Evolutionary conservation across 1,140 invertebrate species (phyloP), one percentile per base, ranked within the genome.

Genomic region (Venturia canescens): DNA sequence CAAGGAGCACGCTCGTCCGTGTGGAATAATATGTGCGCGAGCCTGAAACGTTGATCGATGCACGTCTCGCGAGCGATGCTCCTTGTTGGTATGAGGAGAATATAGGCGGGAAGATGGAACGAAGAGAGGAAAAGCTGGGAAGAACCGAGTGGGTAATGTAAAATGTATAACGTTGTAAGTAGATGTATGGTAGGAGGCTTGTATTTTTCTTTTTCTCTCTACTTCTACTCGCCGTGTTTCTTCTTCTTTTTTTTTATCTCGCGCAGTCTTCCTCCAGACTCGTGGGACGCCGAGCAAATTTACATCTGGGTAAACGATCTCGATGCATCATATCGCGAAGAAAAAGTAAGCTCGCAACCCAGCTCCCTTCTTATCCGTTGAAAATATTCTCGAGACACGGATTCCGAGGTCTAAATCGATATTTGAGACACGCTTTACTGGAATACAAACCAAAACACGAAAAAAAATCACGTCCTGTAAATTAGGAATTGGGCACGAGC

Each of bases 401-500:
- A 26, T 57, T 48, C 16, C 6, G 34, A 50, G 27, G 26, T 53
- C 50, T 53, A 23, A 15, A 13, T 63, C 60, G 60, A 63, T 63
- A 63, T 63, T 63, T 63, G 60, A 63, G 60, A 23, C 60, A 63
- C 60, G 66, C 29, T 31, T 69, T 18, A 29, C 0, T 11, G 66
- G 66, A 31, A 18, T 31, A 63, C 57, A 11, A 50, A 48, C 23
- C 50, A 26, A 78, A 26, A 23, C 18, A 44, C 38, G 38, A 63
- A 23, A 34, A 78, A 85, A 83, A 87, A 88, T 87, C 87, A 83
- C 80, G 80, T 82, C 82, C 84, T 84, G 83, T 85, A 87, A 87
- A 87, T 87, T 87, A 84, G 87, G 77, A 83, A 80, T 82, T 82
- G 76, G 69, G 71, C 81, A 57, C 70, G 67, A 77, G 57, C 78